Evolutionary conservation across 2,113 vertebrate genomes (phyloP).

Genomic region (Eulemur macaco): DNA sequence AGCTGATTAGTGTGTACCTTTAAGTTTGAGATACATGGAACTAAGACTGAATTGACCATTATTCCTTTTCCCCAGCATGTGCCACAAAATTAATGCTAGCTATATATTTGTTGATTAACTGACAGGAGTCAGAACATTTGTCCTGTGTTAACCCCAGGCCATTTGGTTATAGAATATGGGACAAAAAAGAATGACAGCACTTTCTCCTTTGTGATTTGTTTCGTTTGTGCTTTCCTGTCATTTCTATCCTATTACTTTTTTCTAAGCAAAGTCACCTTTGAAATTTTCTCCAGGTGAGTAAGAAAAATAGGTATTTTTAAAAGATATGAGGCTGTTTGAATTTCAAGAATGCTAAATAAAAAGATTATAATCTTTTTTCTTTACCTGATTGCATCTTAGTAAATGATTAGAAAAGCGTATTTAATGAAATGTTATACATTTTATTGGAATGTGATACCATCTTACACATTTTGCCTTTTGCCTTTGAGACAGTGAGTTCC

Average conservation of each 20-base stretch:
- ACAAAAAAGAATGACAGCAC: neutral
- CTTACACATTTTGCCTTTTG: constrained; percentile 9
- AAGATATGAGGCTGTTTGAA: constrained; percentile 43
- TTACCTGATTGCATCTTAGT: constrained; percentile 38
- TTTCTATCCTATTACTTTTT: neutral
- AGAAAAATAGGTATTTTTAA: constrained; percentile 43
- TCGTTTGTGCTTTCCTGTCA: constrained; percentile 7
- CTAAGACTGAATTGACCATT: neutral
- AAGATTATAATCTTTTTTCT: constrained; percentile 30
- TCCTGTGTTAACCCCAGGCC: neutral
- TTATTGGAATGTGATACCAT: constrained; percentile 30
- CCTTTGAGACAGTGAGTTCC: constrained; percentile 16
- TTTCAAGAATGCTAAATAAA: constrained; percentile 49
- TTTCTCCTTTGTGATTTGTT: neutral
- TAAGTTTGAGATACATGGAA: neutral
- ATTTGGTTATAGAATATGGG: neutral
- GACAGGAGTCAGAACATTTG: neutral
- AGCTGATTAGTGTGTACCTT: neutral
- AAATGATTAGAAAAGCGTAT: constrained; percentile 57
- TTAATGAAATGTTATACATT: constrained; percentile 44
- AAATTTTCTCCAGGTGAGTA: constrained; percentile 64
- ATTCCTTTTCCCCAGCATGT: neutral
- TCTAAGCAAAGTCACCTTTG: constrained; percentile 59
- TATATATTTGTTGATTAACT: neutral
- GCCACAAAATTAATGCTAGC: neutral